Percentiles rank a stretch among this genome's conserved stretches.
Conservation (phyloP, 2,888 invertebrate genomes). For the Homarus gammarus region DNA sequence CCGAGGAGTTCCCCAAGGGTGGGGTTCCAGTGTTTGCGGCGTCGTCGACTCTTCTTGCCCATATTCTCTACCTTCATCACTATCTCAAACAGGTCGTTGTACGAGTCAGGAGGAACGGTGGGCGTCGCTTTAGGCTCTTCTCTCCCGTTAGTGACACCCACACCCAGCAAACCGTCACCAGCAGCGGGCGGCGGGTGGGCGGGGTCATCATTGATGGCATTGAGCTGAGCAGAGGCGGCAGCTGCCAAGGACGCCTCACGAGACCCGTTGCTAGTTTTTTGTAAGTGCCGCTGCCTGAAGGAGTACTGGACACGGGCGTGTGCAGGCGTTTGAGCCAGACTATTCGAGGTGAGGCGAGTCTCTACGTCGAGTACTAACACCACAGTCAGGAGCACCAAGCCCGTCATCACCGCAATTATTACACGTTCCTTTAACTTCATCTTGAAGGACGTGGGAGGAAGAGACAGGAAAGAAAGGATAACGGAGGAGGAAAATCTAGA, state of each 20-base stretch:
- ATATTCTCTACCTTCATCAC: conserved; percentile 56
- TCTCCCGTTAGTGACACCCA: conserved; percentile 20
- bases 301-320: conserved; percentile 65
- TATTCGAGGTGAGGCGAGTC: conserved; percentile 40
- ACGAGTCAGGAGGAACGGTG: conserved; percentile 64
- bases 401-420: conserved; percentile 56
- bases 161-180: conserved; percentile 21
- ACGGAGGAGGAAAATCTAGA: no score
- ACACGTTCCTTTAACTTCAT: conserved; percentile 72
- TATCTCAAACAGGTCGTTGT: conserved; percentile 52
- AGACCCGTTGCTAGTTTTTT: conserved; percentile 68
- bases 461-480: neutral
- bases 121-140: conserved; percentile 38
- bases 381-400: conserved; percentile 61
- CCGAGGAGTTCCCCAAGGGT: conserved; percentile 68
- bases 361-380: conserved; percentile 65
- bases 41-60: conserved; percentile 20
- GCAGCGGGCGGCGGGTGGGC: conserved; percentile 20
- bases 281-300: conserved; percentile 70
- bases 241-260: conserved; percentile 50
- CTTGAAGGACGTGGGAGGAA: neutral
- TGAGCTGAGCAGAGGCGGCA: conserved; percentile 48
- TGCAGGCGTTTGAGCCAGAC: conserved; percentile 47
- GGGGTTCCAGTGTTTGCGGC: conserved; percentile 72
- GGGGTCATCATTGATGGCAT: conserved; percentile 40